Evolutionary conservation across 2,797 vertebrate genomes (phyloP), one percentile per base, ranked within the genome.

Genomic region (Cuniculus paca): DNA sequence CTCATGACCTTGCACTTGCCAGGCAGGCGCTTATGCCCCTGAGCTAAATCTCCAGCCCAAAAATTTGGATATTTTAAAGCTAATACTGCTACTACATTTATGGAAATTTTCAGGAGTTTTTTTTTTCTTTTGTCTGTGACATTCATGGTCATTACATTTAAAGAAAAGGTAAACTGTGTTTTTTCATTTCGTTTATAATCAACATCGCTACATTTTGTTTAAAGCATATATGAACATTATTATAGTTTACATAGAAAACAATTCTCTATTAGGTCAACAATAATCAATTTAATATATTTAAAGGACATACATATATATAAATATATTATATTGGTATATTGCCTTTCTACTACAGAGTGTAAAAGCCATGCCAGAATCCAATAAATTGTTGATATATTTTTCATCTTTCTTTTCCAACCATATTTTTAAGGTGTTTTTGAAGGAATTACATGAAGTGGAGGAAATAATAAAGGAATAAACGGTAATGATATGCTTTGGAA

Each of bases 401-500:
- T 94, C 6, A 77, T 75, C 11, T 94, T 79, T 79, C 5, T 90
- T 87, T 58, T 70, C 34, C 20, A 78, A 31, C 24, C 90, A 80
- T 22, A 42, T 60, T 8, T 84, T 92, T 96, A 95, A 9, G 20
- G 52, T 28, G 9, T 39, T 92, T 54, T 83, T 34, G 91, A 89
- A 72, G 3, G 11, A 92, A 95, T 95, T 95, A 61, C 9, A 56
- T 60, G 36, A 90, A 45, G 5, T 80, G 5, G 68, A 85, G 48
- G 52, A 60, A 82, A 13, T 39, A 96, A 79, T 85, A 86, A 95
- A 22, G 34, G 4, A 36, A 90, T 95, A 91, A 95, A 86, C 78
- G 34, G 13, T 42, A 13, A 95, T 90, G 42, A 88, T 34, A 95
- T 75, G 90, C 84, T 97, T 95, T 97, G 60, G 54, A 78, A 89